A percentile compares a stretch with the other conserved stretches of the same genome.
These are phyloP conservation scores for Allobates femoralis DNA, from an alignment of 2,797 vertebrate genomes.

Conservation along the genomic window DNA sequence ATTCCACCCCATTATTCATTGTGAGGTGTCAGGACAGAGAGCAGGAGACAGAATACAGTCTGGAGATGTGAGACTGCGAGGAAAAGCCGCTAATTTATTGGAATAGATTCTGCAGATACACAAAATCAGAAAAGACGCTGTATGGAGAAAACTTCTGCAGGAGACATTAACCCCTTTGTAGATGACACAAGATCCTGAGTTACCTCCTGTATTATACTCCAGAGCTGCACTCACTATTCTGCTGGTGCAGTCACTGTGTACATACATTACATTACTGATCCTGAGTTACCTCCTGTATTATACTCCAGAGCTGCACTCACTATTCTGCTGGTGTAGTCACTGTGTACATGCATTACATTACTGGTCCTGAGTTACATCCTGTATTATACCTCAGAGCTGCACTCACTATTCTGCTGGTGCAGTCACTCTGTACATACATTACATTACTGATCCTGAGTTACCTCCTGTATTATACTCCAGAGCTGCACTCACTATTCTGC, in stretches of 20 bases:
- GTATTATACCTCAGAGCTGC: too few relatives aligned
- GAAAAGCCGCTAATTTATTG: conserved; percentile 66
- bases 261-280: too few relatives aligned
- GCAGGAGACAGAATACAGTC: conserved; percentile 61
- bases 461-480: too few relatives aligned
- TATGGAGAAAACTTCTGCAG: conserved; percentile 17
- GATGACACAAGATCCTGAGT: neutral
- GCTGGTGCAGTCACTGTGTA: neutral
- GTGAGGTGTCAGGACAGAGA: conserved; percentile 65
- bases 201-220: neutral
- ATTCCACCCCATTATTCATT: conserved; percentile 67
- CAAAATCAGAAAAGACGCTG: conserved; percentile 33
- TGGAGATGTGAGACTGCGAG: conserved; percentile 47
- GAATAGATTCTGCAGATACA: conserved; percentile 63
- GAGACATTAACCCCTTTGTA: conserved; percentile 12
- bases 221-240: neutral
- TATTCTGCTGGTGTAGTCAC: too few relatives aligned
- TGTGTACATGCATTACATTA: too few relatives aligned
- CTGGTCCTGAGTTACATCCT: too few relatives aligned
- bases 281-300: too few relatives aligned
- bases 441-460: too few relatives aligned
- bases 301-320: too few relatives aligned
- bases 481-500: too few relatives aligned
- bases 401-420: too few relatives aligned
- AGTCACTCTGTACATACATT: too few relatives aligned